Base-by-base conservation (phyloP, 2,797 vertebrate species). In the Protosalanx chinensis region DNA sequence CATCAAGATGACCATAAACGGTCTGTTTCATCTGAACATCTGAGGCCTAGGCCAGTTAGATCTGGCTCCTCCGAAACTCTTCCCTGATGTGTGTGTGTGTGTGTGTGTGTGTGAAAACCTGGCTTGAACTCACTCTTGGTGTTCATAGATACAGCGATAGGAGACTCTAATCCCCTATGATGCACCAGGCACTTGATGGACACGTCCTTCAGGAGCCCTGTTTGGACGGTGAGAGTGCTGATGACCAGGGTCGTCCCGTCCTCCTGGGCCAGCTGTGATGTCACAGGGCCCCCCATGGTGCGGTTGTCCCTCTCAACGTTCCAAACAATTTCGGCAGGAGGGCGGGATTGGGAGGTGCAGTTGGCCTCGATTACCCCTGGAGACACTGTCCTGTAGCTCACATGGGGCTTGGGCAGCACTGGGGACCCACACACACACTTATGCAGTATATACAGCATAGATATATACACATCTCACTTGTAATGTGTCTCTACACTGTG, bases 381-480 rank as follows among this genome's bases (percentile, higher is more conserved):
- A 29, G 90, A 87, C 12, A 82, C 87, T 68, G 88, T 92, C 83
- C 90, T 93, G 88, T 93, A 93, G 84, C 87, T 93, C 73, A 94
- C 91, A 82, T 94, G 92, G 75, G 93, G 93, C 86, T 93, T 94
- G 2, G 93, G 93, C 37, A 94, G 86, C 66, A 93, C 92, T 94
- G 81, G 6, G 29, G 71, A 78, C 67, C 0, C 51, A n/a, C 18
- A 56, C 51, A 7, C 51, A n/a, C 27, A 27, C 27, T 13, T 29
- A 29, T 13, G 13, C 27, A 41, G 23, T 23, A 60, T 20, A 60
- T 13, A 29, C 59, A 20, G 59, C 59, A 61, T 5, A 61, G 2
- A 30, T 13, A 61, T 27, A 61, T 27, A 61, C 29, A 15, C 27
- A 61, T 27, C 41, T 46, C 12, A 46, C 41, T 46, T 46, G 7